These are phyloP conservation scores for Nemapogon koenigi DNA, from an alignment of 2,888 invertebrate species.

Conservation along the genomic window DNA sequence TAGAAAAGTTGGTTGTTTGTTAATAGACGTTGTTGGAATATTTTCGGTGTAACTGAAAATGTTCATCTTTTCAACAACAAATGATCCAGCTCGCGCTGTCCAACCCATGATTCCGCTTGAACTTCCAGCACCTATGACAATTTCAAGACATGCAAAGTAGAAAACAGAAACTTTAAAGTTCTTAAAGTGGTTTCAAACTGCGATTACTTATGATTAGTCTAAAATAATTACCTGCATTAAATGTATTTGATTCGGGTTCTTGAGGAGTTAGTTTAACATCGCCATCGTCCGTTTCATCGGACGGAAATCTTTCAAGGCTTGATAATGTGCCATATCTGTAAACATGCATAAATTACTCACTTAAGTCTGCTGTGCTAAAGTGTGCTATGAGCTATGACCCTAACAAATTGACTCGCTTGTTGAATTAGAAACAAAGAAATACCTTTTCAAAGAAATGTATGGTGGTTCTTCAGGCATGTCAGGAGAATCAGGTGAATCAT, in stretches of 20 bases:
- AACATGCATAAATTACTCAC: too few relatives aligned
- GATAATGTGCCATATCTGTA: conserved; percentile 73
- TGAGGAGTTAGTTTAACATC: conserved; percentile 51
- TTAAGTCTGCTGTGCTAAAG: too few relatives aligned
- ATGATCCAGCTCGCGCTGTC: conserved; percentile 82
- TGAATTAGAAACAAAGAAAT: too few relatives aligned
- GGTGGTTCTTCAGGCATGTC: conserved; percentile 77
- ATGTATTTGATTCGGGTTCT: conserved; percentile 39
- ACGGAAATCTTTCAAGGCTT: conserved; percentile 72
- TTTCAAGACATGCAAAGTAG: too few relatives aligned
- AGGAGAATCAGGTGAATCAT: conserved; percentile 75
- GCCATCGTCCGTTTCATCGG: conserved; percentile 67
- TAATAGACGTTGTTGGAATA: conserved; percentile 38
- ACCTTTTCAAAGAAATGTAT: conserved; percentile 73
- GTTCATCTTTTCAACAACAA: conserved; percentile 82
- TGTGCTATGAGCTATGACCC: too few relatives aligned
- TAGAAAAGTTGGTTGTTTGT: conserved; percentile 56
- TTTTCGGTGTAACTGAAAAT: conserved; percentile 57
- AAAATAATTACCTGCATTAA: conserved; percentile 32
- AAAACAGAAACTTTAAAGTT: too few relatives aligned
- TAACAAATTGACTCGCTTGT: too few relatives aligned
- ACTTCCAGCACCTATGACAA: too few relatives aligned
- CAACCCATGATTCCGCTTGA: conserved; percentile 71
- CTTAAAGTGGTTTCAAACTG: too few relatives aligned
- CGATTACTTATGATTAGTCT: too few relatives aligned